Percentiles rank a stretch among this genome's conserved stretches.
These are phyloP conservation scores for Oenanthe oenanthe DNA, from an alignment of 2,113 vertebrate species.

Conservation along the genomic window DNA sequence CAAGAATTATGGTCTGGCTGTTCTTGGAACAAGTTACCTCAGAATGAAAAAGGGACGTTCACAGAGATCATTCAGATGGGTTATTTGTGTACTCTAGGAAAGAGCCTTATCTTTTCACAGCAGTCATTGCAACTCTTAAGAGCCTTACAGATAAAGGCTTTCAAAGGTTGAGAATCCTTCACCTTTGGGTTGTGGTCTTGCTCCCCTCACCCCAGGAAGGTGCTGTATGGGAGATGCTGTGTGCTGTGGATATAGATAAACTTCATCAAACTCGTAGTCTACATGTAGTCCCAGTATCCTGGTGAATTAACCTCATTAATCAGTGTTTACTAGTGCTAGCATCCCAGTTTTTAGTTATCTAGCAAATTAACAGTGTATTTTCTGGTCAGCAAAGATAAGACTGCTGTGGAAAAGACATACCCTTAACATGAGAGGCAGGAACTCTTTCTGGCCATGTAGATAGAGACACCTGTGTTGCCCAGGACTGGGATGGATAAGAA, in stretches of 20 bases:
- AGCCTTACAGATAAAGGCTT: not conserved
- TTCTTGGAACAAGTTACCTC: not conserved
- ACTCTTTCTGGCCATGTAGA: not conserved
- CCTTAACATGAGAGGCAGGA: not conserved
- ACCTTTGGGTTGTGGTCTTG: not conserved
- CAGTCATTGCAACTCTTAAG: not conserved
- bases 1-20: not conserved
- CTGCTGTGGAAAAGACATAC: not conserved
- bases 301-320: not conserved
- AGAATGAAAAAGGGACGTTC: not conserved
- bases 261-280: not conserved
- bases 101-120: conserved; percentile 5
- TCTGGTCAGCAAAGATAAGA: not conserved
- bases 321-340: not conserved
- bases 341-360: not conserved
- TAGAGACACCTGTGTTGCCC: not conserved
- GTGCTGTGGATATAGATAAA: not conserved
- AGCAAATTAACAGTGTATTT: not conserved
- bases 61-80: not conserved
- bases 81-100: not conserved
- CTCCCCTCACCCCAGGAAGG: not conserved
- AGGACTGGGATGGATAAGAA: not conserved
- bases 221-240: not conserved
- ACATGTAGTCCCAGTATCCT: not conserved
- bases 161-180: not conserved